phyloP scores from a whole-genome alignment of 2,888 invertebrate genomes.

The Octodonta nipae region DNA sequence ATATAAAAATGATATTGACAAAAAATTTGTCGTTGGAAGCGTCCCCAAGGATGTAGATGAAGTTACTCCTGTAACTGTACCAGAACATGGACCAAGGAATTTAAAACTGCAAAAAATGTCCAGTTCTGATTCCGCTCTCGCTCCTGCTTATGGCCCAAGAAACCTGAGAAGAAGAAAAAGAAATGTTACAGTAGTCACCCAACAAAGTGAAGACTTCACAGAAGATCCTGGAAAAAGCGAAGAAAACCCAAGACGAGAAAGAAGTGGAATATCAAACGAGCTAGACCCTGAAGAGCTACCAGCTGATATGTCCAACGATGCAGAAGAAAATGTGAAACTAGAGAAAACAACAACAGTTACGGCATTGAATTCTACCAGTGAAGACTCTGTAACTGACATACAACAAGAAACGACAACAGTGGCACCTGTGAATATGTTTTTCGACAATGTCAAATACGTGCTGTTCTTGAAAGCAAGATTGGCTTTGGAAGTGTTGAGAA shows the following conservation, averaged over 20 bases:
- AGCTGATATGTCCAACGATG: conserved; percentile 2
- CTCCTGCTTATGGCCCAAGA: neutral
- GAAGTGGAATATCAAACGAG: conserved; percentile 10
- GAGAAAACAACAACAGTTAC: conserved; percentile 5
- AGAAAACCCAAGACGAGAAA: no score
- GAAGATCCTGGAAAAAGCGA: no score
- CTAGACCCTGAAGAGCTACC: conserved; percentile 5
- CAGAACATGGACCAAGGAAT: conserved; percentile 51
- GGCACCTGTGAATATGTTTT: conserved; percentile 44
- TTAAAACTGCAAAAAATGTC: conserved; percentile 10
- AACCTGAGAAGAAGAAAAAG: neutral
- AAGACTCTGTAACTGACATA: conserved; percentile 7
- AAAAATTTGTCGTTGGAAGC: conserved; percentile 53
- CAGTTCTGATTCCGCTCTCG: neutral
- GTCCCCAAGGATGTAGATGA: conserved; percentile 40
- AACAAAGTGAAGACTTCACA: conserved; percentile 2
- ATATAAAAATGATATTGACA: conserved; percentile 6
- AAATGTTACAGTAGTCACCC: neutral
- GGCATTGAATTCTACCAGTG: neutral
- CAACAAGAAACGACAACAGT: conserved; percentile 15
- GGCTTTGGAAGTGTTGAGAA: conserved; percentile 53
- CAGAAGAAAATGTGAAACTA: conserved; percentile 2
- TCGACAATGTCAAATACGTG: conserved; percentile 51
- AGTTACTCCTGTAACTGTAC: conserved; percentile 46
- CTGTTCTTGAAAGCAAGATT: conserved; percentile 56